A percentile compares a stretch with the other conserved stretches of the same genome.
These are phyloP conservation scores for Heliconius hortense DNA, from an alignment of 2,888 invertebrate species.

Conservation along the genomic window DNA sequence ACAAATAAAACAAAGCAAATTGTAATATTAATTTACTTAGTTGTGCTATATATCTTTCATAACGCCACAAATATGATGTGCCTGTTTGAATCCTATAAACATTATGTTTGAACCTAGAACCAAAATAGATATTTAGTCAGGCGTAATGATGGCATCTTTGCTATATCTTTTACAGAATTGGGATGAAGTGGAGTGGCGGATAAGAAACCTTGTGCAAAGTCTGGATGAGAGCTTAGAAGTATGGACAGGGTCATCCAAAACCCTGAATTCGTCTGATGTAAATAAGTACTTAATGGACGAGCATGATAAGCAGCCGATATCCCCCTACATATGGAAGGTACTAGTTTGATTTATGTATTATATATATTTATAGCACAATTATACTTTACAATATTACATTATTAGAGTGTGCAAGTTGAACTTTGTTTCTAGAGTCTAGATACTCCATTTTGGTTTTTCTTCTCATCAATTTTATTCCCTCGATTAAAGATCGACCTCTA, in stretches of 20 bases:
- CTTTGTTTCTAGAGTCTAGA: too few species aligned
- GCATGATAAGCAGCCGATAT: constrained; percentile 44
- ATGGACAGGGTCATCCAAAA: constrained; percentile 53
- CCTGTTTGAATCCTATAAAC: too few species aligned
- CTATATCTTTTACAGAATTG: constrained; percentile 53
- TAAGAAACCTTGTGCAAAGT: constrained; percentile 50
- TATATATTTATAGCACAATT: background rate
- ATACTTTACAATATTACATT: background rate
- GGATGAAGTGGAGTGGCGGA: constrained; percentile 54
- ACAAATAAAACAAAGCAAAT: too few species aligned
- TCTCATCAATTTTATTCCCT: too few species aligned
- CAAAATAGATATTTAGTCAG: background rate
- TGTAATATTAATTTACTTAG: too few species aligned
- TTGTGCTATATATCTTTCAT: too few species aligned
- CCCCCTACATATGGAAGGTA: constrained; percentile 65
- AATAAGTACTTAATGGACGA: constrained; percentile 26
- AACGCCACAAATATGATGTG: too few species aligned
- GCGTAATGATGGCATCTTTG: background rate
- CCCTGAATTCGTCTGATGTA: constrained; percentile 12
- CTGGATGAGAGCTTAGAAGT: constrained; percentile 46
- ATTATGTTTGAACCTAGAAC: too few species aligned
- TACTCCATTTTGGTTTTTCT: too few species aligned
- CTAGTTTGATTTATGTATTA: constrained; percentile 2
- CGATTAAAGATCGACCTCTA: too few species aligned
- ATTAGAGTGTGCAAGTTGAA: too few species aligned